Conservation (phyloP, 2,797 vertebrate species). For the Phoebastria nigripes region DNA sequence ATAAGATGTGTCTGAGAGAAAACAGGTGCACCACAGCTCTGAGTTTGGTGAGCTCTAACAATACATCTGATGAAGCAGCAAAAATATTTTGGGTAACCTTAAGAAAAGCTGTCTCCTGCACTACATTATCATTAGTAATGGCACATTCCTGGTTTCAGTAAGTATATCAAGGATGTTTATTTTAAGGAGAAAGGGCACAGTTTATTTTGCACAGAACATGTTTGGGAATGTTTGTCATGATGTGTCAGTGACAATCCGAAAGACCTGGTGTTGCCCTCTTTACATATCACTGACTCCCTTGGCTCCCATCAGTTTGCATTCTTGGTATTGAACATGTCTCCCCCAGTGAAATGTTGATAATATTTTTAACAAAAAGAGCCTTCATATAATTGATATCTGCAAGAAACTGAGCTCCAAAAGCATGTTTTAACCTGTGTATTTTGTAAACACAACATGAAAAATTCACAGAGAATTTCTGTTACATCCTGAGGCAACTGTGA, state of each 20-base stretch:
- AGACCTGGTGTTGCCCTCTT: slow-evolving; percentile 12
- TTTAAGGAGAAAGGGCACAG: slow-evolving; percentile 55
- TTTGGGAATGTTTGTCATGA: slow-evolving; percentile 58
- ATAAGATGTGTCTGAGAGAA: slow-evolving; percentile 67
- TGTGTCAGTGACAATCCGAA: slow-evolving; percentile 48
- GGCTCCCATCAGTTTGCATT: slow-evolving; percentile 19
- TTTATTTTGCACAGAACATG: slow-evolving; percentile 51
- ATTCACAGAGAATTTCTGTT: slow-evolving; percentile 64
- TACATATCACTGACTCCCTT: neutral
- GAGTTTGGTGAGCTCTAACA: slow-evolving; percentile 39
- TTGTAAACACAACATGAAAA: slow-evolving; percentile 68
- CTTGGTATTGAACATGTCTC: neutral
- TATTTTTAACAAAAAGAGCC: slow-evolving; percentile 47
- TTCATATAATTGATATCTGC: slow-evolving; percentile 27
- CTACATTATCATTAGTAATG: slow-evolving; percentile 58
- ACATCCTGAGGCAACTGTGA: slow-evolving; percentile 42
- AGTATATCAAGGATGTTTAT: slow-evolving; percentile 52
- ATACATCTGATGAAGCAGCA: slow-evolving; percentile 45
- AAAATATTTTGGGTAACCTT: slow-evolving; percentile 53
- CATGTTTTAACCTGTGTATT: slow-evolving; percentile 65
- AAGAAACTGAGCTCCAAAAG: slow-evolving; percentile 36
- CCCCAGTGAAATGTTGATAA: neutral
- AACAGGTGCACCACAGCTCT: slow-evolving; percentile 57
- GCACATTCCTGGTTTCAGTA: slow-evolving; percentile 58
- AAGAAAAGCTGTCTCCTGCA: slow-evolving; percentile 47